phyloP scores from a whole-genome alignment of 2,113 vertebrate genomes.

The Damaliscus lunatus region DNA sequence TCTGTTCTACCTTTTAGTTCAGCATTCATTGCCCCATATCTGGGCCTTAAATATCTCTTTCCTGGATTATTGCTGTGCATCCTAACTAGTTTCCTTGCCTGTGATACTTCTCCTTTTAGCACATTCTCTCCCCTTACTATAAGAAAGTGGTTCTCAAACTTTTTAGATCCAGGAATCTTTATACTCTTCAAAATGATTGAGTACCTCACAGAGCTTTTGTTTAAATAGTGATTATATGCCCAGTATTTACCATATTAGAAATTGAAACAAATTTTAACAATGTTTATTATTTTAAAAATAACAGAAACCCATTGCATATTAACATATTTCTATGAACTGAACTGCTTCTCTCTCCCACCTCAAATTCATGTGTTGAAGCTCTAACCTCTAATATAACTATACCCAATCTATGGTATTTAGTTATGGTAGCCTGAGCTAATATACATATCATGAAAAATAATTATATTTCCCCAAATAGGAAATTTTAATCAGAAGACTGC shows the following conservation, averaged over 20 bases:
- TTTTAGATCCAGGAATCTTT: neutral
- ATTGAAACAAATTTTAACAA: neutral
- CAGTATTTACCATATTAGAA: neutral
- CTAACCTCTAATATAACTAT: neutral
- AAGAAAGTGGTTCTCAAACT: neutral
- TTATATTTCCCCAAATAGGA: neutral
- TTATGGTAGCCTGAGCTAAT: neutral
- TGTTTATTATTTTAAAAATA: neutral
- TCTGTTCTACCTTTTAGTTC: neutral
- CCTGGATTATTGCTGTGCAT: neutral
- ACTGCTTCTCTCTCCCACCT: neutral
- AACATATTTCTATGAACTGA: neutral
- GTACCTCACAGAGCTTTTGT: neutral
- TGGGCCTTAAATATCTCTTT: neutral
- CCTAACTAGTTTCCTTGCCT: neutral
- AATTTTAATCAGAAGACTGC: neutral
- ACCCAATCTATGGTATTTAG: neutral
- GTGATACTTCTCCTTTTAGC: neutral
- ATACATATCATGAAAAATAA: neutral
- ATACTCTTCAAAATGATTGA: neutral
- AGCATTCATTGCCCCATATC: neutral
- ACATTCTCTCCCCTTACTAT: neutral
- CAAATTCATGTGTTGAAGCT: neutral
- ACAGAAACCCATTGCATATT: neutral
- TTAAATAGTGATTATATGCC: neutral